Base-by-base conservation (phyloP, 64 coral and sea anemone genomes). In the Cladopsammia gracilis region DNA sequence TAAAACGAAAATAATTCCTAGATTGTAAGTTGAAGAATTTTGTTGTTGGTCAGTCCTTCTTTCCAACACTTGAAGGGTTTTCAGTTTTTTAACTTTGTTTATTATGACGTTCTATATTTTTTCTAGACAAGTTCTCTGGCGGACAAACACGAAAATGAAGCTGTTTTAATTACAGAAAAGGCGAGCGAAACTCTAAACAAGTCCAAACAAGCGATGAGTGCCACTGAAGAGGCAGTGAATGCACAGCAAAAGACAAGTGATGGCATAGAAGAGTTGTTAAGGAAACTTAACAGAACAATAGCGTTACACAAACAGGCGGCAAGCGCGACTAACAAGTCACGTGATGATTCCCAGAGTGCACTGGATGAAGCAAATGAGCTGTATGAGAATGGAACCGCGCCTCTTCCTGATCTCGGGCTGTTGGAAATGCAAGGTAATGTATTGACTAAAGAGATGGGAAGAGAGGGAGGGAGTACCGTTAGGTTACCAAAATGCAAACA, bases 131-230 rank as follows among this genome's bases (percentile, higher is more conserved):
- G 48, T 26, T 54, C 87, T 25, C 82, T 98, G 19, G 90, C 97
- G 3, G 93, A 76, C 43, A 90, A 81, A 58, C 97, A 98, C 57
- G 90, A 95, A 90, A 75, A 13, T 15, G 93, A 98, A 54, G 94
- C 94, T 3, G 67, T 91, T 19, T 15, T 90, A n/a, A 92, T 98
- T 46, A 85, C 86, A 12, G 48, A 76, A 13, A 93, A 72, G 19
- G 79, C 94, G 9, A 64, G 75, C 43, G 19, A 81, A 16, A 94
- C 94, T 44, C 51, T 91, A 7, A 93, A 93, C 26, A 94, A 50
- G 5, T 98, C 97, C 19, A 75, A 77, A 62, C 25, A 95, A 82
- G 97, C 90, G 16, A 44, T 80, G 10, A 77, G 58, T 62, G 57
- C 64, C 34, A 70, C 85, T 45, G 53, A 95, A 19, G 46, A 83